Base-by-base conservation (phyloP, 2,113 vertebrate genomes). In the Carlito syrichta region DNA sequence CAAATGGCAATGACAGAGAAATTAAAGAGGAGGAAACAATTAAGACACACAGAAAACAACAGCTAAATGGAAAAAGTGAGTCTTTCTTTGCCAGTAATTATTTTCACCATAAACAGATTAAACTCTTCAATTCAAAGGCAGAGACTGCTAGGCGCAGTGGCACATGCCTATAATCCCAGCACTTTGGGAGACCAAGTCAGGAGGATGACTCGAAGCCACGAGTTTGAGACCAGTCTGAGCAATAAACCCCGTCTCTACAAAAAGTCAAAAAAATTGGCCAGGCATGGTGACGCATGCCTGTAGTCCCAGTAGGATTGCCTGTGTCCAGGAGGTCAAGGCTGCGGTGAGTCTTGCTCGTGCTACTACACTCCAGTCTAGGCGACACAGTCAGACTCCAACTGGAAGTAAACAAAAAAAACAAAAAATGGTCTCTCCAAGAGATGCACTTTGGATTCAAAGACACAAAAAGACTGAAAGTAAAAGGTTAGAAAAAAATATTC, bases 391-490 rank as follows among this genome's bases (percentile, higher is more conserved):
- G 63, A 66, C 63, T 17, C 32, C 3, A 3, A 35, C 14, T 66
- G 30, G 35, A 66, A 66, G 35, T n/a, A 66, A 66, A 35, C 6
- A 63, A 63, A 63, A 35, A 66, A 13, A 30, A 27, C 19, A 27
- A 11, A 62, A 8, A 58, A n/a, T n/a, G n/a, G n/a, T n/a, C n/a
- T n/a, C n/a, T n/a, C n/a, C 3, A 60, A 56, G 32, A 86, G 22
- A 60, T 9, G 32, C 63, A 82, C 40, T 84, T 84, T 78, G 77
- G 54, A 91, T 73, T 81, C 73, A 87, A 85, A 95, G 83, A 93
- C 40, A 93, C 30, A 58, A 73, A 82, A 16, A 83, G 35, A 89
- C 0, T 83, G 62, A 88, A 95, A 82, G 35, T 76, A 83, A 92
- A 87, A 56, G 6, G 16, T 43, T 11, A n/a, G 35, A 69, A 23